phyloP scores from a whole-genome alignment of 2,113 vertebrate species.

The Caloenas nicobarica region DNA sequence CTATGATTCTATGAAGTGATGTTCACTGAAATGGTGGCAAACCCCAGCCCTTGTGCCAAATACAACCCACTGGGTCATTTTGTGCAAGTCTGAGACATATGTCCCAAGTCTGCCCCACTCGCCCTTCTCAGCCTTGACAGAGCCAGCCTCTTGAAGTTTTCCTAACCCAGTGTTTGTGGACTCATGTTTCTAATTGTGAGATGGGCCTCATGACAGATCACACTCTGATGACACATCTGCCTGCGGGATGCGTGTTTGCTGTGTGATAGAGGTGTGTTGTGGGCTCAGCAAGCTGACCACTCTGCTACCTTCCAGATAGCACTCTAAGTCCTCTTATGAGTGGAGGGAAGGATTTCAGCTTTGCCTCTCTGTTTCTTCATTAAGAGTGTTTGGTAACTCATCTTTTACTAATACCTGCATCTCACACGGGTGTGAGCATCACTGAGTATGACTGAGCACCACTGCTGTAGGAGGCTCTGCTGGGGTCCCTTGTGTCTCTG shows the following conservation, averaged over 20 bases:
- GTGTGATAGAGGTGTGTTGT: rapidly evolving
- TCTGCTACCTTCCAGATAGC: not conserved
- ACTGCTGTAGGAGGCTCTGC: not conserved
- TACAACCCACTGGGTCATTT: not conserved
- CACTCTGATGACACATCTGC: not conserved
- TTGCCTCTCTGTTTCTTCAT: not conserved
- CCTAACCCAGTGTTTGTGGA: not conserved
- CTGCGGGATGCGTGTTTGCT: not conserved
- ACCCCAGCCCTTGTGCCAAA: not conserved
- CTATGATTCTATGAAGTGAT: too few species aligned
- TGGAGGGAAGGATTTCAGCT: not conserved
- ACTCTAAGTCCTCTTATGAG: not conserved
- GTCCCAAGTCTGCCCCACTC: not conserved
- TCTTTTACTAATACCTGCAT: not conserved
- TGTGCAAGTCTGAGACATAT: not conserved
- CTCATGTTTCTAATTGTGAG: not conserved
- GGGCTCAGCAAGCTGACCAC: not conserved
- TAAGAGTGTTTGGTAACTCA: not conserved
- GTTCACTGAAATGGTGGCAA: not conserved
- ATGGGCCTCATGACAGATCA: not conserved
- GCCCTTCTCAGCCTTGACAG: not conserved
- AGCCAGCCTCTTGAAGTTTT: not conserved
- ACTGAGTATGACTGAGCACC: not conserved
- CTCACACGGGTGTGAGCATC: not conserved
- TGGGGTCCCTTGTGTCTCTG: not conserved